Evolutionary conservation across 2,113 vertebrate genomes (phyloP).

Genomic region (Fulica atra): DNA sequence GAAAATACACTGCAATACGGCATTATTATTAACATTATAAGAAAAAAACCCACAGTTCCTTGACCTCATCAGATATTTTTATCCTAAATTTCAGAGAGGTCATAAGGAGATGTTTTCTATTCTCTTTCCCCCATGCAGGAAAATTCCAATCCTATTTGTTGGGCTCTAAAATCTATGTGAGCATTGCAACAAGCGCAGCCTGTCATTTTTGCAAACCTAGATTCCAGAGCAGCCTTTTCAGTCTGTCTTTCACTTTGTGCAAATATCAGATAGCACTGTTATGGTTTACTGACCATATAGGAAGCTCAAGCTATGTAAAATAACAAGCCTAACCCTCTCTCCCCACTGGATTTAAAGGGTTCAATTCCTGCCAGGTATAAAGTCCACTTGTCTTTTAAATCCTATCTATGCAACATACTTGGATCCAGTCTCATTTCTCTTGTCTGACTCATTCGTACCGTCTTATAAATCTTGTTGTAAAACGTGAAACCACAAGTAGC

Average conservation of each 20-base stretch:
- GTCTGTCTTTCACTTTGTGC: not conserved
- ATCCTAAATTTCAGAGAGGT: not conserved
- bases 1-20: conserved; percentile 35
- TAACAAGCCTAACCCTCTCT: not conserved
- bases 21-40: conserved; percentile 41
- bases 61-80: conserved; percentile 40
- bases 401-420: not conserved
- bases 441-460: rapidly evolving
- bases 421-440: not conserved
- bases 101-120: not conserved
- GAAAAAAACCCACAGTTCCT: conserved; percentile 19
- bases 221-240: not conserved
- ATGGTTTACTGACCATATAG: rapidly evolving
- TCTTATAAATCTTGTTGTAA: not conserved
- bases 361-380: not conserved
- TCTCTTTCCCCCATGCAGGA: not conserved
- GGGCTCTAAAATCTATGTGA: not conserved
- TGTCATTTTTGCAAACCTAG: not conserved
- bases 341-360: not conserved
- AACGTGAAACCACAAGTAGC: not conserved
- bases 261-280: not conserved
- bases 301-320: not conserved
- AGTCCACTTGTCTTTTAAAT: not conserved
- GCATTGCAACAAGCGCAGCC: not conserved
- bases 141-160: not conserved